Base-by-base conservation (phyloP, 2,888 invertebrate species). In the Cepaea hortensis region DNA sequence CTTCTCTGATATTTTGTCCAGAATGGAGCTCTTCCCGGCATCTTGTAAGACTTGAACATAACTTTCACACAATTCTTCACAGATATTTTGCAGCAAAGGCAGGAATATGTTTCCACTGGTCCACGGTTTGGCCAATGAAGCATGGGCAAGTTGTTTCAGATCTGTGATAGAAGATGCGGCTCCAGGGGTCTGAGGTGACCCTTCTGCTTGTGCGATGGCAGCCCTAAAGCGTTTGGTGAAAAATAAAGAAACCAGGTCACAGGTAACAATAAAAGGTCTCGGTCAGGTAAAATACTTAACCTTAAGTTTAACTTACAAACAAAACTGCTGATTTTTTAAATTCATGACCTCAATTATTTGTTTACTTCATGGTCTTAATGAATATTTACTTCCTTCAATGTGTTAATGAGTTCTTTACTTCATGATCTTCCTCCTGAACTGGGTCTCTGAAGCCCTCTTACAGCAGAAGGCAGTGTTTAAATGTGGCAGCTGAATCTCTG, bases 1-100 rank as follows among this genome's bases (percentile, higher is more conserved):
- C 88, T 95, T 95, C 87, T 96, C 95, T 1, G 95, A 94, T 94
- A 95, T 94, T 65, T 92, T 89, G 88, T 94, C 94, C 9, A 93
- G 92, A 61, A 91, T 88, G 65, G 91, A 91, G 18, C 93, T 92
- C 9, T 92, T 93, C 75, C 93, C 92, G 76, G 91, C 90, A 77
- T 94, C 93, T 55, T 91, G 89, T 82, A 94, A 90, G 84, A 94
- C 91, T 76, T 93, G 92, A 9, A 93, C 91, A 85, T 94, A 94
- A 9, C 88, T 91, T 87, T 92, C 91, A 85, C 94, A 93, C 81
- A 94, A 83, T 82, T 93, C 93, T 80, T 93, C 92, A 89, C 93
- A 93, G n/a, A 91, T 90, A n/a, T 88, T 89, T 86, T 91, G 91
- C 85, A 94, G 89, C 85, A 91, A 88, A 46, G 90, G 90, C 55